Percentiles rank a stretch among this genome's conserved stretches.
Evolutionary conservation across 2,888 invertebrate genomes (phyloP).

Genomic region (Nemotelus nigrinus): DNA sequence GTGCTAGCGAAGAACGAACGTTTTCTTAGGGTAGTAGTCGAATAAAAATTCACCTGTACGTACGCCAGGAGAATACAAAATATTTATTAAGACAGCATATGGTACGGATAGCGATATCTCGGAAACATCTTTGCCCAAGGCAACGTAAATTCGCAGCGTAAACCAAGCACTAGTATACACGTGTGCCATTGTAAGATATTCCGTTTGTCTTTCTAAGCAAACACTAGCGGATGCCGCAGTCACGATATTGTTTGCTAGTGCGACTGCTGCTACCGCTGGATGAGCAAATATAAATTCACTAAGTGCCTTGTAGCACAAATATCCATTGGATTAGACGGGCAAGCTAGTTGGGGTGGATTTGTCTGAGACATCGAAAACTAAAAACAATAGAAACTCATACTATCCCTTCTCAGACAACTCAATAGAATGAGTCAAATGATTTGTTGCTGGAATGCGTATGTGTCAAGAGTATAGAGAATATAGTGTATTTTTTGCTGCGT

Average conservation of each 20-base stretch:
- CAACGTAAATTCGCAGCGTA: not conserved
- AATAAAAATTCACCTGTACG: too few species aligned
- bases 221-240: not conserved
- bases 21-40: too few species aligned
- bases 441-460: slow-evolving; percentile 31
- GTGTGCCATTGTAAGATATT: not conserved
- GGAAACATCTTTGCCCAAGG: not conserved
- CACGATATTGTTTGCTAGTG: not conserved
- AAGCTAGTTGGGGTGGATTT: too few species aligned
- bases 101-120: not conserved
- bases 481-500: not conserved
- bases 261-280: too few species aligned
- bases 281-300: too few species aligned
- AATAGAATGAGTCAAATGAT: slow-evolving; percentile 1
- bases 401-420: too few species aligned
- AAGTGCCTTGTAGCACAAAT: too few species aligned
- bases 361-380: too few species aligned
- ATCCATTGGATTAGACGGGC: too few species aligned
- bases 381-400: too few species aligned
- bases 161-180: not conserved
- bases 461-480: not conserved
- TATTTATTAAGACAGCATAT: not conserved
- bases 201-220: not conserved
- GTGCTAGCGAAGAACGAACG: too few species aligned
- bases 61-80: not conserved